Base-by-base conservation (phyloP, 2,113 vertebrate species). In the Pterocles orientalis region DNA sequence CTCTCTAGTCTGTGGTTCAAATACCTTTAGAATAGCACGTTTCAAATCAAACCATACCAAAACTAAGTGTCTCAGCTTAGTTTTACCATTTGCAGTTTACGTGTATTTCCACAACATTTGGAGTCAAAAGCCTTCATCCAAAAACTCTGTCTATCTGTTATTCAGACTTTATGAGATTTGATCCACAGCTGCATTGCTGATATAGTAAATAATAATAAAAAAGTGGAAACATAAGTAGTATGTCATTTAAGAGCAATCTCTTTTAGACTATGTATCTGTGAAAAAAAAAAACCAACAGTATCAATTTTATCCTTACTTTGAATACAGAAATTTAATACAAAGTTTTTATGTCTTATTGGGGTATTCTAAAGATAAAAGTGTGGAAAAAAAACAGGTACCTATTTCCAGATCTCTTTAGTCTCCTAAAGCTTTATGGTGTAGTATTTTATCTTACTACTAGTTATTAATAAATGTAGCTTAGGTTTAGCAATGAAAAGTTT, bases 141-240 rank as follows among this genome's bases (percentile, higher is more conserved):
- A 54, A 92, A 80, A 19, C 4, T 69, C 11, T 57, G 4, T 4
- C 8, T 58, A 3, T 18, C 23, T 80, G 23, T 2, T 50, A 6
- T 25, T 61, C 45, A 86, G 31, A 57, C 25, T 75, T 60, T 2
- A 41, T 41, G 16, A 70, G 15, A 66, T 95, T 77, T 81, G 36
- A 21, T 72, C 25, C 31, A 58, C 58, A 81, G 26, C 26, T 88
- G 20, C 31, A 41, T 80, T 26, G 81, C 13, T 45, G 8, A 31
- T 41, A 48, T 0, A 39, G 24, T 39, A 89, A 72, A 41, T 48
- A 57, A 26, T 20, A 18, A 13, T 14, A 36, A 21, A 53, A 51
- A 41, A n/a, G 4, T 3, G 2, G 7, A 13, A 51, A 23, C 17
- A 7, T 39, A 71, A 56, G 4, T 1, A 1, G 2, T 21, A 23